Evolutionary conservation across 2,113 vertebrate species (phyloP), one percentile per base, ranked within the genome.

Genomic region (Steatornis caripensis): DNA sequence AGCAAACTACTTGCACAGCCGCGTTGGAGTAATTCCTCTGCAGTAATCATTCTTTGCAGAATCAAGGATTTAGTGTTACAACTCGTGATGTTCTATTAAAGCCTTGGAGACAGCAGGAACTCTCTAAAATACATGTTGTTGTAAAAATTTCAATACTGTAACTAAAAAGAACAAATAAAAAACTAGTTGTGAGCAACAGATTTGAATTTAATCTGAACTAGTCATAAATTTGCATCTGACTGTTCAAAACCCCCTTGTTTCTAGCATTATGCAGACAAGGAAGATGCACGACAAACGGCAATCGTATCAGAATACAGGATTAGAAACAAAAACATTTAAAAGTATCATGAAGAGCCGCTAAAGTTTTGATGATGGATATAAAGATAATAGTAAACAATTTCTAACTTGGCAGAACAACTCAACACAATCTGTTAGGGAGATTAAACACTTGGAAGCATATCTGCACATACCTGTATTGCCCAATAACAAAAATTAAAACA

Each of bases 351-450:
- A 89, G 36, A 76, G 48, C 7, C 1, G 1, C 20, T 70, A 3
- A 64, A 45, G n/a, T 89, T 84, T 45, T 75, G 57, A 43, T 72
- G 49, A 89, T 26, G 27, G 12, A 34, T 84, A 84, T n/a, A 86
- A 76, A 80, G 68, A 62, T 30, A 94, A 84, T 15, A 84, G 30
- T 8, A 81, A 77, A 86, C 19, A 32, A 90, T 64, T 95, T 93
- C 64, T 71, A 87, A n/a, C 19, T 66, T 64, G 61, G 29, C 61
- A 65, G 39, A 86, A 76, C 18, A 70, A 45, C 12, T 71, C 46
- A 51, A n/a, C 22, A 27, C 60, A 53, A 71, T 36, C 34, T 61
- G 61, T 71, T 72, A 53, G 0, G 3, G 53, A 48, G n/a, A 72
- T 71, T n/a, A 75, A 75, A 75, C 20, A 55, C 36, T 37, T 37